phyloP scores from a whole-genome alignment of 2,888 invertebrate species.

The Dendrolimus pini region DNA sequence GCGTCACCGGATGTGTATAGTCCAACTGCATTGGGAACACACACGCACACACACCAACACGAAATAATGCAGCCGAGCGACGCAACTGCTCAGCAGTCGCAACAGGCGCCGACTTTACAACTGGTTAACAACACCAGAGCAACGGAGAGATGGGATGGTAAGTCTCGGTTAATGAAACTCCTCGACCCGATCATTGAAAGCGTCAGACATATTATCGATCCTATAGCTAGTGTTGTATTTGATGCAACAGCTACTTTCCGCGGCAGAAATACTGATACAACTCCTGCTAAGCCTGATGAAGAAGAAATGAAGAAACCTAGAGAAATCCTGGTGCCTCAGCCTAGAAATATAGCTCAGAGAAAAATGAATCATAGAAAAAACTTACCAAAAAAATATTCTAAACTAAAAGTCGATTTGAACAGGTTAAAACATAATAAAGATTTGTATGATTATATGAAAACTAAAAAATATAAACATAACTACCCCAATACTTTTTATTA shows the following conservation, averaged over 20 bases:
- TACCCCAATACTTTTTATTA: conserved; percentile 63
- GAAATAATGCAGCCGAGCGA: conserved; percentile 65
- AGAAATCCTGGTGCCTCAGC: conserved; percentile 60
- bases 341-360: conserved; percentile 60
- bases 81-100: conserved; percentile 71
- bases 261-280: conserved; percentile 55
- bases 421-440: conserved; percentile 63
- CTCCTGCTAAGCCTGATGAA: conserved; percentile 46
- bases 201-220: conserved; percentile 52
- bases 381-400: conserved; percentile 57
- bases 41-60: conserved; percentile 58
- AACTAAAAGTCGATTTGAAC: conserved; percentile 56
- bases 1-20: conserved; percentile 67
- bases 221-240: conserved; percentile 59
- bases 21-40: conserved; percentile 55
- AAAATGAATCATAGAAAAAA: conserved; percentile 50
- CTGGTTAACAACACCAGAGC: conserved; percentile 62
- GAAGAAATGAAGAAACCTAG: conserved; percentile 44
- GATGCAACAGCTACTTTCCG: conserved; percentile 59
- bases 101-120: conserved; percentile 58
- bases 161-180: conserved; percentile 64
- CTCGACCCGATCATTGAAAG: conserved; percentile 61
- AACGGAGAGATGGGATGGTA: conserved; percentile 72
- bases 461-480: conserved; percentile 65
- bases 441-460: conserved; percentile 60